Conservation (phyloP, 2,797 vertebrate genomes). For the Cirrhinus molitorella region DNA sequence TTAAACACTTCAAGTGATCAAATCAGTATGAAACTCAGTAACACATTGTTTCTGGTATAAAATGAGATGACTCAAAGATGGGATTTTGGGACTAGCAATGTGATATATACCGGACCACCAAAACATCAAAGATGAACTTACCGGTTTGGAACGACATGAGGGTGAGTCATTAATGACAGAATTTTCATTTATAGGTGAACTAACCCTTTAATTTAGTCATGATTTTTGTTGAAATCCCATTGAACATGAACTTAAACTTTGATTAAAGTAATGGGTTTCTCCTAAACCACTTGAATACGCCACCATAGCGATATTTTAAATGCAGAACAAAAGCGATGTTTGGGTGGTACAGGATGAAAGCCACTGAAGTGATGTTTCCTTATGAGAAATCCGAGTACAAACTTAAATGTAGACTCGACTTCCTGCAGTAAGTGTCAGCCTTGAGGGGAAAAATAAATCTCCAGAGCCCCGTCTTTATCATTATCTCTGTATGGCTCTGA, state of each 20-base stretch:
- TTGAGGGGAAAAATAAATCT: conserved; percentile 43
- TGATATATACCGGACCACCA: not conserved
- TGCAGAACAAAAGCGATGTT: not conserved
- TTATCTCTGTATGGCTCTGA: conserved; percentile 40
- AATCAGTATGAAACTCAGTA: conserved; percentile 10
- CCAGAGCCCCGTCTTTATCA: conserved; percentile 27
- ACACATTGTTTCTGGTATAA: not conserved
- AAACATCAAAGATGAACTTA: not conserved
- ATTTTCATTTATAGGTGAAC: no score
- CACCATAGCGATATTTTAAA: not conserved
- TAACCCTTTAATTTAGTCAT: not conserved
- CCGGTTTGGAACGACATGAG: no score
- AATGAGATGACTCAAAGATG: not conserved
- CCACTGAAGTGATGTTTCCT: not conserved
- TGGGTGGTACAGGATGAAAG: not conserved
- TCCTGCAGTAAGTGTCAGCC: conserved; percentile 39
- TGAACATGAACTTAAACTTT: not conserved
- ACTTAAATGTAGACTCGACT: conserved; percentile 18
- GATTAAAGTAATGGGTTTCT: not conserved
- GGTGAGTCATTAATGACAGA: no score
- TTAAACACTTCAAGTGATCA: not conserved
- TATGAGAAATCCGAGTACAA: not conserved
- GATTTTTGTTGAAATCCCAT: not conserved
- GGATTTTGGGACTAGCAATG: not conserved
- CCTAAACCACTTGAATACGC: not conserved